Conservation (phyloP, 2,888 invertebrate species). For the Horisme vitalbata region DNA sequence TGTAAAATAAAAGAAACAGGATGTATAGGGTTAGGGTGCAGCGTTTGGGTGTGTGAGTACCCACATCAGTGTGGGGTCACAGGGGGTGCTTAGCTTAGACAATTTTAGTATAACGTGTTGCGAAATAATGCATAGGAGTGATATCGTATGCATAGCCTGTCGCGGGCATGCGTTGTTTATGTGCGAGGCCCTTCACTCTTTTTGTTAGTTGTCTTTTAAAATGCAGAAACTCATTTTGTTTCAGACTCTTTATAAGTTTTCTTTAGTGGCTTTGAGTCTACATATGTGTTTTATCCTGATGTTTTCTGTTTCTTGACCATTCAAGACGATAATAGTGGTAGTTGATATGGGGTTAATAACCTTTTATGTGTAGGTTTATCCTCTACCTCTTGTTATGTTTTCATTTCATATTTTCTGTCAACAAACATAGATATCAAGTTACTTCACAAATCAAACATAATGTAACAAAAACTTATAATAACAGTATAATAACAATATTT, state of each 20-base stretch:
- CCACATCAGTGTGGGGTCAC: conserved; percentile 43
- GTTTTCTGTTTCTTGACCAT: no score
- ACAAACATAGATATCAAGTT: no score
- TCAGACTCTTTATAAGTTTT: conserved; percentile 17
- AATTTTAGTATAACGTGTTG: conserved; percentile 74
- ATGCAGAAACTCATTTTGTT: conserved; percentile 36
- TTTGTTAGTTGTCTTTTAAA: conserved; percentile 42
- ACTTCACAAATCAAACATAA: no score
- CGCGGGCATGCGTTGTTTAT: conserved; percentile 48
- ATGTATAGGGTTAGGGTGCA: conserved; percentile 63
- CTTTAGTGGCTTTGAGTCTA: no score
- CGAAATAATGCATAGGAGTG: conserved; percentile 66
- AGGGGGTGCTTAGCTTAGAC: conserved; percentile 77
- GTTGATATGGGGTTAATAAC: no score
- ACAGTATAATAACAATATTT: no score
- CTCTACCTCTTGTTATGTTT: no score
- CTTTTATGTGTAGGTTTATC: no score
- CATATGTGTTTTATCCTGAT: no score
- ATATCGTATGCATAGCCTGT: conserved; percentile 61
- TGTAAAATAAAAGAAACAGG: conserved; percentile 46
- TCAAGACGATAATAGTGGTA: no score
- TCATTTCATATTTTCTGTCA: no score
- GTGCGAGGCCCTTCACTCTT: conserved; percentile 41
- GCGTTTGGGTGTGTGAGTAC: conserved; percentile 41
- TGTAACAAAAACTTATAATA: no score